Evolutionary conservation across 1,140 invertebrate species (phyloP), one percentile per base, ranked within the genome.

Genomic region (Drosophila carrolli): DNA sequence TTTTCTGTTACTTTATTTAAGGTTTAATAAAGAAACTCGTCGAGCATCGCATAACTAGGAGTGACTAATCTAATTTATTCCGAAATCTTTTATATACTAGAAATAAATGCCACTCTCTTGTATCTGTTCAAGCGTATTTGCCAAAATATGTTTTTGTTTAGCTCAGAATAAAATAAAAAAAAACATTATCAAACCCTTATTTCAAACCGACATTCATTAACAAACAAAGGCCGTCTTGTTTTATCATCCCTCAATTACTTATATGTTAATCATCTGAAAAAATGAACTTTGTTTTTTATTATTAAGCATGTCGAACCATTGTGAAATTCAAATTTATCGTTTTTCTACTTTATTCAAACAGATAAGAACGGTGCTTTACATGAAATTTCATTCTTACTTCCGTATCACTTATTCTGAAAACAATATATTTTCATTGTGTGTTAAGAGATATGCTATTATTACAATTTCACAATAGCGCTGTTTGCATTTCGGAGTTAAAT

Each of bases 291-390:
- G 38, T 41, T 23, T 32, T 19, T 62, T 57, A 0, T 58, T 62
- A 23, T n/a, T 35, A 32, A 16, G 14, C 7, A 47, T 57, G 41
- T 57, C 5, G 14, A 6, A 5, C 9, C 16, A 58, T 59, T 58
- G 59, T 62, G 59, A 58, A 62, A 59, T 59, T 59, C 1, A 62
- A 11, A 5, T 41, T 11, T 10, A 29, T 16, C 3, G 16, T 32
- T 16, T 58, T 29, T n/a, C 5, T 14, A 37, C 10, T 53, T 53
- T 7, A 37, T 19, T 53, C 3, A 4, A 41, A 19, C 14, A 19
- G 53, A 62, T 62, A 41, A 41, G 37, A 32, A 23, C 38, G 8
- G 11, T 57, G 6, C 35, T 16, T 32, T n/a, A 58, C 23, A 35
- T 9, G 11, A 29, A 16, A 27, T 40, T 2, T 3, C 2, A 13